Evolutionary conservation across 2,888 invertebrate genomes (phyloP).

Genomic region (Lasioglossum marginatum): DNA sequence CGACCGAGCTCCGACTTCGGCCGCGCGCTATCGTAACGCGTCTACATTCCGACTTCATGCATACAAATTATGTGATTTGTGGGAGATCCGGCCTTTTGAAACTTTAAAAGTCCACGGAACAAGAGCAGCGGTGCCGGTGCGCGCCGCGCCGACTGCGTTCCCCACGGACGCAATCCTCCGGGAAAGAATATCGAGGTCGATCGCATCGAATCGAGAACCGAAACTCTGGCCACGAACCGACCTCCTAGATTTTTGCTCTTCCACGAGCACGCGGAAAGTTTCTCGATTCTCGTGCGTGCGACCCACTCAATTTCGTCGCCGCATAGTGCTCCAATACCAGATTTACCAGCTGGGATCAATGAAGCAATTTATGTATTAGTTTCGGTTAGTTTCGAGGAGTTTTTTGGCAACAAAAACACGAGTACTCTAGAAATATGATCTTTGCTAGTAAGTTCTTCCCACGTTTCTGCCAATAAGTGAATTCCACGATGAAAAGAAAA

Average conservation of each 20-base stretch:
- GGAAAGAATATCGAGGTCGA: constrained; percentile 23
- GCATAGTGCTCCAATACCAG: background rate
- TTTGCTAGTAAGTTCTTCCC: no score
- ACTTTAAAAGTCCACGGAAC: constrained; percentile 46
- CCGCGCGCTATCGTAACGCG: constrained; percentile 38
- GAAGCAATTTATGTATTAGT: no score
- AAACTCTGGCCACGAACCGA: background rate
- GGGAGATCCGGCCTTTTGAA: constrained; percentile 38
- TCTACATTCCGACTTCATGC: constrained; percentile 57
- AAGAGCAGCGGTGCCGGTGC: background rate
- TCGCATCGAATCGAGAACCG: constrained; percentile 19
- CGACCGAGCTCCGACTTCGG: constrained; percentile 46
- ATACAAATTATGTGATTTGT: constrained; percentile 63
- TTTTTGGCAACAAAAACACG: background rate
- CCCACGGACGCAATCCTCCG: constrained; percentile 10
- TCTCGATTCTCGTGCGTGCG: background rate
- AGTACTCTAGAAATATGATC: background rate
- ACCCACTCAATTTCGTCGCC: background rate
- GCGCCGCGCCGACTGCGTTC: background rate
- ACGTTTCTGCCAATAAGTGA: no score
- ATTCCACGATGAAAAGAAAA: no score
- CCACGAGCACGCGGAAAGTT: background rate
- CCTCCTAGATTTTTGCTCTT: background rate
- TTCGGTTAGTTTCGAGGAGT: background rate
- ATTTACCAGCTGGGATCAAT: background rate